Evolutionary conservation across 2,888 invertebrate species (phyloP).

Genomic region (Candidula unifasciata): DNA sequence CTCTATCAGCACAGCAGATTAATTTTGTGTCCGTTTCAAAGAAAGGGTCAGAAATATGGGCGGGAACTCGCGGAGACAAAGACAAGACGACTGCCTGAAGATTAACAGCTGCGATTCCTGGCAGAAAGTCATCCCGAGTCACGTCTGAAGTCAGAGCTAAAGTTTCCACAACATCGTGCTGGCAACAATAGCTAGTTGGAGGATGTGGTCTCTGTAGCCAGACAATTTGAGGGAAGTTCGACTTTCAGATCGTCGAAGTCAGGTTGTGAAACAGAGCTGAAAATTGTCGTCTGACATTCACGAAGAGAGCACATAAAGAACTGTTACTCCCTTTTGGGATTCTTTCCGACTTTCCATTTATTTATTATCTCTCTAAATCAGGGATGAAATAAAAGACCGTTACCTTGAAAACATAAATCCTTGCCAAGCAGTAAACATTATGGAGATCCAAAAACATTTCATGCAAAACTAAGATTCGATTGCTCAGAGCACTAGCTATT

Average conservation of each 20-base stretch:
- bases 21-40: constrained; percentile 20
- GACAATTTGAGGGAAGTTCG: neutral
- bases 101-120: constrained; percentile 29
- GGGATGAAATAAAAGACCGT: too few relatives aligned
- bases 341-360: too few relatives aligned
- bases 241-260: neutral
- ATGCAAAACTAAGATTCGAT: too few relatives aligned
- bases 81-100: neutral
- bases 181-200: constrained; percentile 35
- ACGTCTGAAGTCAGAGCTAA: constrained; percentile 25
- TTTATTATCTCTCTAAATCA: too few relatives aligned
- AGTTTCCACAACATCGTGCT: constrained; percentile 39
- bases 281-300: too few relatives aligned
- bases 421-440: too few relatives aligned
- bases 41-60: constrained; percentile 10
- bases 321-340: too few relatives aligned
- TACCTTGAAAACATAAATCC: too few relatives aligned
- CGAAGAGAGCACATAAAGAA: too few relatives aligned
- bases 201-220: neutral
- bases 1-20: neutral
- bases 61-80: constrained; percentile 3
- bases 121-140: constrained; percentile 36
- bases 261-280: too few relatives aligned
- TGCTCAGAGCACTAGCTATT: too few relatives aligned
- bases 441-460: too few relatives aligned